Evolutionary conservation across 64 coral and sea anemone genomes (phyloP).

Genomic region (Montipora efflorescens): DNA sequence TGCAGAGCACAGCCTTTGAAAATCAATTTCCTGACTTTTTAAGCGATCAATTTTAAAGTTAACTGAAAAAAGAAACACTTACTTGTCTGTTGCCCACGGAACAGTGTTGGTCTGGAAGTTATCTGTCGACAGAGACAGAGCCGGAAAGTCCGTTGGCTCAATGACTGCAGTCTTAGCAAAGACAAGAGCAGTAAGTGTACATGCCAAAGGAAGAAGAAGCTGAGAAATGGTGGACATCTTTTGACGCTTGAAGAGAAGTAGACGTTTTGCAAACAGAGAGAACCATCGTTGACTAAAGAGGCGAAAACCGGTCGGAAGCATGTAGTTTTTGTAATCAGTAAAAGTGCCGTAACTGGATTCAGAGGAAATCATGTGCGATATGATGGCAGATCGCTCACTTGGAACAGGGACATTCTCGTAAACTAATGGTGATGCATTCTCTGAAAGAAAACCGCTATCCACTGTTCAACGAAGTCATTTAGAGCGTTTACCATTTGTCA

Average conservation of each 20-base stretch:
- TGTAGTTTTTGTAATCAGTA: neutral
- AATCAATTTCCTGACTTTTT: too few species aligned
- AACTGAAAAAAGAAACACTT: neutral
- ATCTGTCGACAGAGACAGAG: slow-evolving; percentile 62
- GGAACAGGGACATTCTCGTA: neutral
- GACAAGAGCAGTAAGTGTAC: slow-evolving; percentile 84
- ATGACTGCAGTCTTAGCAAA: slow-evolving; percentile 76
- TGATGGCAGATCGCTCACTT: neutral
- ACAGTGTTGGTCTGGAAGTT: slow-evolving; percentile 72
- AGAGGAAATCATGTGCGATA: neutral
- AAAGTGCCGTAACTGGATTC: slow-evolving; percentile 14
- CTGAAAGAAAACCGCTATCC: neutral
- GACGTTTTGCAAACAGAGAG: slow-evolving; percentile 90
- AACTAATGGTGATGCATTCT: neutral
- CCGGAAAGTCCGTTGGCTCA: slow-evolving; percentile 81
- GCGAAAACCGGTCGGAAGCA: slow-evolving; percentile 36
- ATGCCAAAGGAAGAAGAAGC: slow-evolving; percentile 79
- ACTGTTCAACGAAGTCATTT: too few species aligned
- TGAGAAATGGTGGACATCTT: slow-evolving; percentile 82
- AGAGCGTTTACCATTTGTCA: too few species aligned
- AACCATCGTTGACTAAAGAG: slow-evolving; percentile 86
- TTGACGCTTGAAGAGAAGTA: slow-evolving; percentile 83
- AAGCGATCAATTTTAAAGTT: too few species aligned
- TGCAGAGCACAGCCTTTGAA: too few species aligned
- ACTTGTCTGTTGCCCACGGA: slow-evolving; percentile 61